Evolutionary conservation across 2,113 vertebrate genomes (phyloP).

Genomic region (Alosa alosa): DNA sequence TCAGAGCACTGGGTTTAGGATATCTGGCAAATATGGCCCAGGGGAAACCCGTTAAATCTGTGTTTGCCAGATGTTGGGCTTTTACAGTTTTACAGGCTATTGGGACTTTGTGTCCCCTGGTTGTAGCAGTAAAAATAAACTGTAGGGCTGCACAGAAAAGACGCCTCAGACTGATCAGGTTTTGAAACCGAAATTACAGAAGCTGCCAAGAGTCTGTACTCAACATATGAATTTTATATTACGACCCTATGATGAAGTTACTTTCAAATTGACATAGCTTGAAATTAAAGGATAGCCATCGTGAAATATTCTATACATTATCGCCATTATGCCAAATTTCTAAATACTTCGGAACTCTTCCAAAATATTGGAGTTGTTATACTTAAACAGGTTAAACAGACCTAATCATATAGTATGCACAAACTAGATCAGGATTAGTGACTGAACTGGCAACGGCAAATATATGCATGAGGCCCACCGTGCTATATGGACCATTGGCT

Average conservation of each 20-base stretch:
- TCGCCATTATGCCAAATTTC: background rate
- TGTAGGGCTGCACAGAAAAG: background rate
- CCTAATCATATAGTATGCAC: background rate
- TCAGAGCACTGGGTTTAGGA: background rate
- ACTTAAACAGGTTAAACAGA: background rate
- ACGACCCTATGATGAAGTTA: background rate
- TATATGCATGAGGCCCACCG: background rate
- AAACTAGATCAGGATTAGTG: background rate
- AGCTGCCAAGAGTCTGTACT: background rate
- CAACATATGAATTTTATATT: background rate
- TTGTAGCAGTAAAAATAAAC: slow-evolving; percentile 16
- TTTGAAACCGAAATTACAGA: background rate
- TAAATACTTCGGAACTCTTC: background rate
- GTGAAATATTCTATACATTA: background rate
- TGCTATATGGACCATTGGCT: slow-evolving; percentile 28
- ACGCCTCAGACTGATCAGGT: background rate
- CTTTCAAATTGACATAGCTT: background rate
- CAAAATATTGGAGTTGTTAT: background rate
- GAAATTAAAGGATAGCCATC: background rate
- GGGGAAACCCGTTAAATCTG: background rate
- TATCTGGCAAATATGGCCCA: slow-evolving; percentile 11
- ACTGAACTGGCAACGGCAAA: background rate
- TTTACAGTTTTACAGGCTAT: slow-evolving; percentile 13
- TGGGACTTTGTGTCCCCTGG: slow-evolving; percentile 10
- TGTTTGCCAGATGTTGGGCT: slow-evolving; percentile 11